Evolutionary conservation across 1,140 invertebrate species (phyloP).

Genomic region (Aphelinus certus): DNA sequence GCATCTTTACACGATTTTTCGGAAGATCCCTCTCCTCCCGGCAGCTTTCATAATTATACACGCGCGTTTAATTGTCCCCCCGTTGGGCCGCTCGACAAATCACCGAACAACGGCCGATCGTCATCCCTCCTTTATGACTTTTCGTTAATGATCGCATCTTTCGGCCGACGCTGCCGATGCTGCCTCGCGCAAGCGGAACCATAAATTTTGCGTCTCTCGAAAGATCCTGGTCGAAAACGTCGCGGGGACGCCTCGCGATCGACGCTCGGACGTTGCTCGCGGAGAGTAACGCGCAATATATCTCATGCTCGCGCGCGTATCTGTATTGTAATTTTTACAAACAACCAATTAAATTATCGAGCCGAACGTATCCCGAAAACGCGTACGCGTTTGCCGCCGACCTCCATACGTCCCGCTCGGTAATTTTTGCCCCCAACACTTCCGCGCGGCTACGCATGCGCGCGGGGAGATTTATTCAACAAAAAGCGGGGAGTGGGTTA

Average conservation of each 20-base stretch:
- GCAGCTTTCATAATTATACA: conserved; percentile 3
- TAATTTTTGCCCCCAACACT: too few species aligned
- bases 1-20: conserved; percentile 25
- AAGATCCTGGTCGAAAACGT: neutral
- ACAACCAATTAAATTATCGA: too few species aligned
- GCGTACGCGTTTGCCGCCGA: too few species aligned
- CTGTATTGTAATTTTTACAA: too few species aligned
- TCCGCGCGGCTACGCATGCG: neutral
- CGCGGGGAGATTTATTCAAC: neutral
- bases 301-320: too few species aligned
- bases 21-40: neutral
- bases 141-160: conserved; percentile 13
- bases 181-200: conserved; percentile 1
- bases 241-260: too few species aligned
- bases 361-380: too few species aligned
- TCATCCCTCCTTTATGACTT: conserved; percentile 1
- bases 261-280: too few species aligned
- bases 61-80: conserved; percentile 13
- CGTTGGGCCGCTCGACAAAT: neutral
- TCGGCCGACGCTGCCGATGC: neutral
- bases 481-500: conserved; percentile 4
- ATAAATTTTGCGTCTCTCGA: conserved; percentile 6
- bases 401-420: too few species aligned
- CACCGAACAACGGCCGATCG: conserved; percentile 7
- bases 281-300: too few species aligned